phyloP scores from a whole-genome alignment of 1,140 invertebrate genomes.

The Lepidurus arcticus region DNA sequence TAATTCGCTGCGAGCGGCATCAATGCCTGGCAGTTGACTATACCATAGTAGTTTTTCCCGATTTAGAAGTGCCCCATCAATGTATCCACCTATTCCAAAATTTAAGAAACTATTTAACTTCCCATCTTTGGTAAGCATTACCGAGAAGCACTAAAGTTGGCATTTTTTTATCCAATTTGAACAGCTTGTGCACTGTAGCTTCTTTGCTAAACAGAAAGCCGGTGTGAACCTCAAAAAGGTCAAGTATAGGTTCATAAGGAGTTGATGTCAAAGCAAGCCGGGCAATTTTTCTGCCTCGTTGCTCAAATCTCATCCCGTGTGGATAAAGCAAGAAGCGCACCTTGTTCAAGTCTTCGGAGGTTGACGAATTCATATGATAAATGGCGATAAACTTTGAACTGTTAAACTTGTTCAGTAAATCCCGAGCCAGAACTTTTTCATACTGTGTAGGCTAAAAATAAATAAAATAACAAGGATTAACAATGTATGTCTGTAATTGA shows the following conservation, averaged over 20 bases:
- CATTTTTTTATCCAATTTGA: conserved; percentile 27
- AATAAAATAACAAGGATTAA: background rate
- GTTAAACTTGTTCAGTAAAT: conserved; percentile 4
- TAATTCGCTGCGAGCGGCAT: conserved; percentile 22
- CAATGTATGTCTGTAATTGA: background rate
- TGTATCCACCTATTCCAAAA: conserved; percentile 29
- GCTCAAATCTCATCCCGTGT: conserved; percentile 18
- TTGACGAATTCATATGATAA: conserved; percentile 26
- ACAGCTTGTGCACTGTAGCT: conserved; percentile 21
- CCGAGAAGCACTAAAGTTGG: conserved; percentile 24
- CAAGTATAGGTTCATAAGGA: conserved; percentile 22
- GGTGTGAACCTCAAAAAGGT: conserved; percentile 13
- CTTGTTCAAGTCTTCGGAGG: conserved; percentile 8
- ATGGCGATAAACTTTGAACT: conserved; percentile 25
- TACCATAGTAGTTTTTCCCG: conserved; percentile 29
- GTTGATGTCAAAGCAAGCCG: conserved; percentile 13
- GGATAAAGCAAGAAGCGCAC: conserved; percentile 15
- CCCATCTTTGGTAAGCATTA: background rate
- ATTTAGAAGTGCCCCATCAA: conserved; percentile 28
- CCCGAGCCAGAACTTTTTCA: conserved; percentile 12
- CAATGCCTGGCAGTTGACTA: conserved; percentile 28
- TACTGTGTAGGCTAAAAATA: background rate
- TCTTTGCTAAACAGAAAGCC: conserved; percentile 27
- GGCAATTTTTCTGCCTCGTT: conserved; percentile 25
- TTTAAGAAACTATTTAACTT: too few relatives aligned